Evolutionary conservation across 2,113 vertebrate species (phyloP).

Genomic region (Coptodon bakossiorum): DNA sequence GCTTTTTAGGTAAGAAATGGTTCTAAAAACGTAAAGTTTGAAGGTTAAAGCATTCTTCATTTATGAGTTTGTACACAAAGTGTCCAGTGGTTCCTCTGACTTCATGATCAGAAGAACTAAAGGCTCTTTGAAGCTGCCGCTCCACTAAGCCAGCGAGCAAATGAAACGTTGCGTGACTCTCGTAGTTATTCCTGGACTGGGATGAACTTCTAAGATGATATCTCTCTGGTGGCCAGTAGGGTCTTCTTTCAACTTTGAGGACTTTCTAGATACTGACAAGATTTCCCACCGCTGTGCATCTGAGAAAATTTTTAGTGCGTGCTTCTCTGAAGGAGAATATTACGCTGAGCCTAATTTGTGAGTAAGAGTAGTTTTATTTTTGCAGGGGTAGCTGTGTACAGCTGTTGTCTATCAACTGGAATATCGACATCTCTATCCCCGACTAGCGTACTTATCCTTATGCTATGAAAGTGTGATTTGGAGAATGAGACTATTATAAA

Average conservation of each 20-base stretch:
- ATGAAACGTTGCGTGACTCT: not conserved
- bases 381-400: not conserved
- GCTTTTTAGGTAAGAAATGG: not conserved
- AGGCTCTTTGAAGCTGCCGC: not conserved
- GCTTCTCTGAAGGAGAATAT: not conserved
- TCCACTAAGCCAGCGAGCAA: not conserved
- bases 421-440: not conserved
- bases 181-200: not conserved
- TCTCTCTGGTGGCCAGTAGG: not conserved
- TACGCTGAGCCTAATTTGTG: not conserved
- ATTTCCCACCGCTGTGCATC: not conserved
- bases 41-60: not conserved
- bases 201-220: not conserved
- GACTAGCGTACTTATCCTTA: too few species aligned
- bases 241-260: not conserved
- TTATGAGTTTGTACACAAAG: not conserved
- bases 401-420: accelerated
- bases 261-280: not conserved
- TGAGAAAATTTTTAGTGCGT: not conserved
- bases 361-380: not conserved
- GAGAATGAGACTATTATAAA: not conserved
- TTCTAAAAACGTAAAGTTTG: not conserved
- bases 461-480: not conserved
- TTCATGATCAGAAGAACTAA: not conserved
- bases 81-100: not conserved